Evolutionary conservation across 2,888 invertebrate species (phyloP), one percentile per base, ranked within the genome.

Genomic region (Calliphora vomitoria): DNA sequence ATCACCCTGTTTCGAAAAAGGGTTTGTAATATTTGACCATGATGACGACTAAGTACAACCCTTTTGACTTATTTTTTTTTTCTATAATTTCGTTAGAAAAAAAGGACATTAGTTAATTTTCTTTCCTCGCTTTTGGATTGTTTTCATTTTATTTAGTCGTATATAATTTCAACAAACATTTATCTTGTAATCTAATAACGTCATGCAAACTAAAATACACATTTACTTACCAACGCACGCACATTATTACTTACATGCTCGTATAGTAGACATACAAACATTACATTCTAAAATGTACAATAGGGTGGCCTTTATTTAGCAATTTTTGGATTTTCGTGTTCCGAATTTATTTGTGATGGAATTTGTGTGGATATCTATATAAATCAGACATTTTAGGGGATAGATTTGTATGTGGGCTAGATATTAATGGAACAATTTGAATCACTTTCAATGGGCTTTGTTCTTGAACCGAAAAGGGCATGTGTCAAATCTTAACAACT

Each of bases 131-230:
- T 41, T 11, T 55, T 25, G 35, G 60, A 62, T 47, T 38, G 8
- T 55, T 75, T 78, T 58, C 55, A 66, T 66, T 35, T 35, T 35
- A 4, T 72, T 66, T 20, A 38, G 20, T 50, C 18, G 71, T 72
- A 55, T 66, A 72, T 66, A 55, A 58, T 84, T 84, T 79, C 72
- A 83, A 80, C 83, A 83, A 83, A 80, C 80, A 76, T 83, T 87
- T 87, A 71, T 83, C 76, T 87, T 87, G 83, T 87, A 83, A 87
- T 81, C 75, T 83, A 83, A 87, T 87, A 83, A 87, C 11, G 71
- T 83, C 80, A 80, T 81, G 74, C 86, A 74, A 82, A 68, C 44
- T 44, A 64, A 78, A 64, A 15, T 53, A 82, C 64, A 80, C 20
- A 68, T 55, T 20, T 47, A 78, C 74, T 66, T 55, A 60, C 20